These are phyloP conservation scores for Strix aluco DNA, from an alignment of 2,113 vertebrate species.

Conservation along the genomic window DNA sequence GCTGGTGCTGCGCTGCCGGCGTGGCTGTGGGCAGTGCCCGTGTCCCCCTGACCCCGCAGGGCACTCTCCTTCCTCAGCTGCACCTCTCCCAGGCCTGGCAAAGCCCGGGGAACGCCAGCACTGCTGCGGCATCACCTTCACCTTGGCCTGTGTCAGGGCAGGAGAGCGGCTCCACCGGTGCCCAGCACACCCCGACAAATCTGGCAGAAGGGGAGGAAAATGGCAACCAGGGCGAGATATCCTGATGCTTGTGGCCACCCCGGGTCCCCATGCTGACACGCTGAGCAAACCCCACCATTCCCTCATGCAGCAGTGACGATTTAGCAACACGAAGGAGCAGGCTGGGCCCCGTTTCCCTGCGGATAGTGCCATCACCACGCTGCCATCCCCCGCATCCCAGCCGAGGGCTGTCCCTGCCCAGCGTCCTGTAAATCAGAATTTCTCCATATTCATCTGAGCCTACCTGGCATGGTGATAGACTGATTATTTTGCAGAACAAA, in stretches of 20 bases:
- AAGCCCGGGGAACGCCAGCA: background rate
- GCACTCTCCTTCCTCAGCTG: background rate
- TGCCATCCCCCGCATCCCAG: background rate
- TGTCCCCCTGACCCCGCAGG: background rate
- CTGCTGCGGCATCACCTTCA: background rate
- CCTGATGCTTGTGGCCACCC: no score
- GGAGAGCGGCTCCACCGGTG: background rate
- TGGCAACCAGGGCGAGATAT: accelerated
- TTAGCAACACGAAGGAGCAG: background rate
- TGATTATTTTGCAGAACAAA: background rate
- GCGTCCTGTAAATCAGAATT: background rate
- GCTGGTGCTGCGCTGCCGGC: background rate
- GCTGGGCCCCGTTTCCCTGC: background rate
- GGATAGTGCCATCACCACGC: accelerated
- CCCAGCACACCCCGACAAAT: background rate
- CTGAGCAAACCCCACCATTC: background rate
- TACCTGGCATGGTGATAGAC: background rate
- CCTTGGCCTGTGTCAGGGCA: no score
- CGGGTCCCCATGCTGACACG: background rate
- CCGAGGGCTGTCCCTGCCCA: background rate
- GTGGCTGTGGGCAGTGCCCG: background rate
- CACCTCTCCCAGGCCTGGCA: background rate
- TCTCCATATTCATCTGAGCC: background rate
- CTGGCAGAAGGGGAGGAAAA: background rate
- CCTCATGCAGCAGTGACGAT: background rate